Conservation (phyloP, 2,113 vertebrate genomes). For the Halcyon malimbica region DNA sequence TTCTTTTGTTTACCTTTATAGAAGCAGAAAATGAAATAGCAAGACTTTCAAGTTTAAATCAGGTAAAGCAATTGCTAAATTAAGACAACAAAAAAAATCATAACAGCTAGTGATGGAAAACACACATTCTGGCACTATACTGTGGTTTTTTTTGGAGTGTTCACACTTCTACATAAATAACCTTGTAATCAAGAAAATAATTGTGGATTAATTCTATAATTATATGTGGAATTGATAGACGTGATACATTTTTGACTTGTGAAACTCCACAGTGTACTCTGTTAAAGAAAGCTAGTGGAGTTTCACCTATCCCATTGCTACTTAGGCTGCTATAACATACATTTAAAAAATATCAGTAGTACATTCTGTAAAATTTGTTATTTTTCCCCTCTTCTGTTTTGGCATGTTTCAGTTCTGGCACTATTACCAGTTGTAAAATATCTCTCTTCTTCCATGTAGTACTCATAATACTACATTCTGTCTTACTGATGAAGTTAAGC, state of each 20-base stretch:
- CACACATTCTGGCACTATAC: rapidly evolving
- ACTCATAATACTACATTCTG: neutral
- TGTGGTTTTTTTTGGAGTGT: neutral
- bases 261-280: neutral
- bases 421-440: neutral
- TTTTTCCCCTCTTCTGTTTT: neutral
- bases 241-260: neutral
- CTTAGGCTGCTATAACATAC: neutral
- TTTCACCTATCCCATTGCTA: neutral
- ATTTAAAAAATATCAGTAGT: neutral
- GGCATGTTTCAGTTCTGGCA: neutral
- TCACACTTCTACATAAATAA: neutral
- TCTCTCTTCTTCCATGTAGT: neutral
- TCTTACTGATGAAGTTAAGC: neutral
- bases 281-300: neutral
- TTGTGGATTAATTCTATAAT: neutral
- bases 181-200: neutral
- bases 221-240: neutral
- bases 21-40: constrained; percentile 86
- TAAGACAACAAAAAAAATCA: neutral
- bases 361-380: neutral
- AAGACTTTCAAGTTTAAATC: constrained; percentile 77
- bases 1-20: constrained; percentile 65
- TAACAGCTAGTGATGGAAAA: neutral
- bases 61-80: constrained; percentile 76